These are phyloP conservation scores for Hystrix brachyura DNA, from an alignment of 2,113 vertebrate species.

Conservation along the genomic window DNA sequence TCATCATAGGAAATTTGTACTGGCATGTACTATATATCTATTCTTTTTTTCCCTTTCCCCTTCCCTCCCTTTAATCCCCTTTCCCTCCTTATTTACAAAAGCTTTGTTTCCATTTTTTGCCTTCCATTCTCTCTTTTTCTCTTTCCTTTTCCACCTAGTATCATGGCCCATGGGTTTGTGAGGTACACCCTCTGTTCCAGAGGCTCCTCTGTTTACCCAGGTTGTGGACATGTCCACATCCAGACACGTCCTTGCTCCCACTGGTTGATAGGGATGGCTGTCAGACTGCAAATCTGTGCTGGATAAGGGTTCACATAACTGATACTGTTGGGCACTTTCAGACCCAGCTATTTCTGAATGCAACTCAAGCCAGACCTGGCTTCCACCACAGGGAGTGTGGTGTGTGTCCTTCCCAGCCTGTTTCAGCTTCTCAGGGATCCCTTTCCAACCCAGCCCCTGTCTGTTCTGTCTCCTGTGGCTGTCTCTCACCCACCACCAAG, in stretches of 20 bases:
- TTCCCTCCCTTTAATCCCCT: no score
- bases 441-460: neutral
- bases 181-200: neutral
- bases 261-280: no score
- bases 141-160: no score
- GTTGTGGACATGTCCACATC: neutral
- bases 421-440: neutral
- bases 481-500: neutral
- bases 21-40: no score
- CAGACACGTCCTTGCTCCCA: neutral
- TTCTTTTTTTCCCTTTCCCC: no score
- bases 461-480: neutral
- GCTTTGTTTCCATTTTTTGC: no score
- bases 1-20: no score
- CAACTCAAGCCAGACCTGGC: neutral
- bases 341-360: neutral
- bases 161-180: neutral
- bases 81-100: no score
- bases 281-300: no score
- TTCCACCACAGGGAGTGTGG: neutral
- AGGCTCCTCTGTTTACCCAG: neutral
- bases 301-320: neutral
- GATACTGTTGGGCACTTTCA: neutral
- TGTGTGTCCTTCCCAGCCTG: neutral
- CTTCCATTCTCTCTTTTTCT: no score